phyloP scores from a whole-genome alignment of 2,113 vertebrate genomes.

The Macroglossus sobrinus region DNA sequence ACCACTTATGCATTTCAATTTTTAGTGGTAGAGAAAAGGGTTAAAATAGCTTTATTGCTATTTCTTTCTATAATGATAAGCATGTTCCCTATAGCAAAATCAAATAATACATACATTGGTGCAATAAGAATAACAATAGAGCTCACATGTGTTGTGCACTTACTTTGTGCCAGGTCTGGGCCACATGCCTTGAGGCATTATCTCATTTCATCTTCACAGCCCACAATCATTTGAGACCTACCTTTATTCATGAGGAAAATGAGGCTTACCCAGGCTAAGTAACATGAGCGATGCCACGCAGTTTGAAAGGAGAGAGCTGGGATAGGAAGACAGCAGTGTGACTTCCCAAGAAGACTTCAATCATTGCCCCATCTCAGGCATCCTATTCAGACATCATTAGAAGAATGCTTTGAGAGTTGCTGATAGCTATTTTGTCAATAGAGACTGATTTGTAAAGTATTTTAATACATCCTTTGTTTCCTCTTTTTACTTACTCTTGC shows the following conservation, averaged over 20 bases:
- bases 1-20: background rate
- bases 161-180: background rate
- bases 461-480: background rate
- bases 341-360: background rate
- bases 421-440: background rate
- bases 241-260: background rate
- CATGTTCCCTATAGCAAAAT: background rate
- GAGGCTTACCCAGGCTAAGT: background rate
- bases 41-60: background rate
- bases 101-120: background rate
- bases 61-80: background rate
- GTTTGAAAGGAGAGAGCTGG: background rate
- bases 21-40: background rate
- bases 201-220: background rate
- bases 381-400: background rate
- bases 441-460: background rate
- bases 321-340: fast-evolving
- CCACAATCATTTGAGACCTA: background rate
- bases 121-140: background rate
- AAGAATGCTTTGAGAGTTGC: background rate
- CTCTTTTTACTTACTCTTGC: background rate
- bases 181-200: background rate
- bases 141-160: background rate
- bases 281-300: background rate
- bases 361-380: background rate